Conservation (phyloP, 1,140 invertebrate species). For the Conopomorpha cramerella region DNA sequence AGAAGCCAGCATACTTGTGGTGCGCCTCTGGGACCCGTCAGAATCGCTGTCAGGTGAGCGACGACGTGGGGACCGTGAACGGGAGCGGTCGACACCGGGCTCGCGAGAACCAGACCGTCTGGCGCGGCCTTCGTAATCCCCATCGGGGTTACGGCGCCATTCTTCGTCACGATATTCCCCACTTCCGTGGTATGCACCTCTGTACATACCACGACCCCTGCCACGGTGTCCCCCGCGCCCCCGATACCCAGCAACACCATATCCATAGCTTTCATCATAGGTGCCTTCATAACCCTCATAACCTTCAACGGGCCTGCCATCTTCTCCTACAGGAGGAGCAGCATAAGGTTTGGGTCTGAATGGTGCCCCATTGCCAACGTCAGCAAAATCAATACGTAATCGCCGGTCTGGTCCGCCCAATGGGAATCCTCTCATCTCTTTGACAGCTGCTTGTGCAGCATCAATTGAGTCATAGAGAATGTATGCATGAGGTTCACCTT, state of each 20-base stretch:
- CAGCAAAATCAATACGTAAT: conserved; percentile 93
- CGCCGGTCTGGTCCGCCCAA: conserved; percentile 88
- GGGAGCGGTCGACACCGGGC: conserved; percentile 72
- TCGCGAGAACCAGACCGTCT: conserved; percentile 70
- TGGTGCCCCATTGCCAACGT: conserved; percentile 71
- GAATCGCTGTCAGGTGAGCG: conserved; percentile 79
- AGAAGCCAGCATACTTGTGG: conserved; percentile 69
- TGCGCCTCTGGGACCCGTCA: conserved; percentile 72
- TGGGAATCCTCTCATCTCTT: conserved; percentile 95
- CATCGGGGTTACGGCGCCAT: conserved; percentile 54
- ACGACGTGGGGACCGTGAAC: conserved; percentile 71
- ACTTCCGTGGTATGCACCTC: conserved; percentile 63
- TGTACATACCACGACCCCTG: conserved; percentile 66
- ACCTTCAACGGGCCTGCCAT: conserved; percentile 65
- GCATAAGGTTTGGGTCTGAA: conserved; percentile 64
- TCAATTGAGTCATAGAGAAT: conserved; percentile 97
- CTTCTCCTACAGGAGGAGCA: conserved; percentile 67
- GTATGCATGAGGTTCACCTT: conserved; percentile 91
- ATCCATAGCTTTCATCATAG: conserved; percentile 61
- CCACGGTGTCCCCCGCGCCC: conserved; percentile 67
- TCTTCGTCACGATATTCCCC: conserved; percentile 68
- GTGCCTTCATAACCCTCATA: conserved; percentile 58
- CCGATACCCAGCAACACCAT: conserved; percentile 50
- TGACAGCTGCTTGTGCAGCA: conserved; percentile 93
- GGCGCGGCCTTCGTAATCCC: conserved; percentile 67